phyloP scores from a whole-genome alignment of 2,888 invertebrate species.

The Drosophila paranaensis region DNA sequence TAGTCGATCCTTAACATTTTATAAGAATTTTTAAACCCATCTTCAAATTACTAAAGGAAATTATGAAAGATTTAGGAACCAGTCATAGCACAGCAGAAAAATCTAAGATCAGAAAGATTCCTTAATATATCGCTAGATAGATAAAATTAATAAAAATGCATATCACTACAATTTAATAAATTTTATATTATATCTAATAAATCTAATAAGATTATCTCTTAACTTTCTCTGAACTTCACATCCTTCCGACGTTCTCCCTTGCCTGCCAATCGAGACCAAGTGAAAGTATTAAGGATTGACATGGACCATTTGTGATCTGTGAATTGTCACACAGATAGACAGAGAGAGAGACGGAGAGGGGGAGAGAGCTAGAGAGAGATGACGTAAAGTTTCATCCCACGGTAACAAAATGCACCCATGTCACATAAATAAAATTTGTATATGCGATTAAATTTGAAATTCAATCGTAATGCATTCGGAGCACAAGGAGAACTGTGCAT shows the following conservation, averaged over 20 bases:
- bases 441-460: constrained; percentile 80
- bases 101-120: too few relatives aligned
- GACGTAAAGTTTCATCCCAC: constrained; percentile 60
- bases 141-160: background rate
- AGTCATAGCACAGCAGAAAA: too few relatives aligned
- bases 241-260: background rate
- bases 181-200: background rate
- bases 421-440: constrained; percentile 80
- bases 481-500: constrained; percentile 33
- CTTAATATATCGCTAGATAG: too few relatives aligned
- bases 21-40: background rate
- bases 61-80: background rate
- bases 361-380: background rate
- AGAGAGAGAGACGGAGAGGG: background rate
- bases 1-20: background rate
- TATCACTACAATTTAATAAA: too few relatives aligned
- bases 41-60: background rate
- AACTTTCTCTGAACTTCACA: background rate
- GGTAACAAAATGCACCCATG: constrained; percentile 74
- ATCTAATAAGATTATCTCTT: background rate
- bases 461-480: constrained; percentile 74
- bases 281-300: constrained; percentile 55
- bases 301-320: constrained; percentile 70
- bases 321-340: constrained; percentile 13
- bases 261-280: constrained; percentile 50